phyloP scores from a whole-genome alignment of 2,113 vertebrate species.

The Chionis minor region DNA sequence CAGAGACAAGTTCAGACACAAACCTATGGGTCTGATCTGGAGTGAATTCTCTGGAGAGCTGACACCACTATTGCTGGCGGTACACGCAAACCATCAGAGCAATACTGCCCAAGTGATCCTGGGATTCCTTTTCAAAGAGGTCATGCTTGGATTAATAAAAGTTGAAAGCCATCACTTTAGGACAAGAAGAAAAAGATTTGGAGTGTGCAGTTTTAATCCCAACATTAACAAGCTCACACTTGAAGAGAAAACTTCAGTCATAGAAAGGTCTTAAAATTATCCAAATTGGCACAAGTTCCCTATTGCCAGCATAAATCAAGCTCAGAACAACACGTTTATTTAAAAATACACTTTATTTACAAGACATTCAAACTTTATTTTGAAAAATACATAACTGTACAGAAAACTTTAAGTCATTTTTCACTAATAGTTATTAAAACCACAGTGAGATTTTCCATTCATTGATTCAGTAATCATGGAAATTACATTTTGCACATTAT shows the following conservation, averaged over 20 bases:
- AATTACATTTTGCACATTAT: constrained; percentile 9
- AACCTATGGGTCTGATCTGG: neutral
- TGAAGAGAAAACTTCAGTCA: neutral
- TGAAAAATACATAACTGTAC: neutral
- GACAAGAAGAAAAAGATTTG: neutral
- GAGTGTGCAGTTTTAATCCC: neutral
- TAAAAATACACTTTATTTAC: constrained; percentile 66
- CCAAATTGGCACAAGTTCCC: neutral
- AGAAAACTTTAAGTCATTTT: neutral
- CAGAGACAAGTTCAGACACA: neutral
- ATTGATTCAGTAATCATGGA: neutral
- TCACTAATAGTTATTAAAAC: neutral
- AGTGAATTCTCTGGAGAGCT: neutral
- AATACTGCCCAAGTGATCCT: neutral
- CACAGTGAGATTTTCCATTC: neutral
- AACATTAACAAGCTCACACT: neutral
- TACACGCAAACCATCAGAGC: neutral
- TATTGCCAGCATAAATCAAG: neutral
- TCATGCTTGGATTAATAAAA: neutral
- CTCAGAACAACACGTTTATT: neutral
- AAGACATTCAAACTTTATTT: constrained; percentile 50
- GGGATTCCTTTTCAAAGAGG: neutral
- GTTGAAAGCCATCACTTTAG: neutral
- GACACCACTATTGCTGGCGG: neutral
- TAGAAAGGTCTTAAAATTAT: neutral